Conservation (phyloP, 2,797 vertebrate species). For the Spheniscus humboldti region DNA sequence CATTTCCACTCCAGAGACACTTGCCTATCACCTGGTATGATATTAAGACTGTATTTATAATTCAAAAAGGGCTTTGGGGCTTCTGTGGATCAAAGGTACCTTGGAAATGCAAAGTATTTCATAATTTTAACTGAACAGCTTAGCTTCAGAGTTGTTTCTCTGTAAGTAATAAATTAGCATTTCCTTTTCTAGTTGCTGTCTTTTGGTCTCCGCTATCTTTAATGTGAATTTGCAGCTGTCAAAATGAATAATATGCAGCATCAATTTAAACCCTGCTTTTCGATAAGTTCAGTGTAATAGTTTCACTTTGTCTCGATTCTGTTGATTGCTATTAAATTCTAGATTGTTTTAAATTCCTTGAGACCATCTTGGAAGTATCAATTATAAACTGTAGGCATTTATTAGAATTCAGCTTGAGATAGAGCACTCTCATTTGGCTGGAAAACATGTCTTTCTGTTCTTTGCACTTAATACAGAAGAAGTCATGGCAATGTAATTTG, state of each 20-base stretch:
- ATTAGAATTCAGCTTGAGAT: slow-evolving; percentile 69
- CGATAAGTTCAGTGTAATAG: slow-evolving; percentile 70
- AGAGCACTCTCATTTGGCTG: slow-evolving; percentile 30
- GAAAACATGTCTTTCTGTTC: slow-evolving; percentile 21
- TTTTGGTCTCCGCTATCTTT: slow-evolving; percentile 73
- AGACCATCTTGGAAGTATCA: slow-evolving; percentile 70
- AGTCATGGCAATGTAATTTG: slow-evolving; percentile 25
- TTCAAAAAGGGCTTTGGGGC: background rate
- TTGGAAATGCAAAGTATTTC: slow-evolving; percentile 51
- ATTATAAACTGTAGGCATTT: slow-evolving; percentile 73
- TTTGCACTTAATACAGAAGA: slow-evolving; percentile 11
- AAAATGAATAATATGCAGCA: slow-evolving; percentile 78
- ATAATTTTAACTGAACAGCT: slow-evolving; percentile 64
- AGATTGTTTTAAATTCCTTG: slow-evolving; percentile 75
- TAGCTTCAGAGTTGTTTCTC: slow-evolving; percentile 68
- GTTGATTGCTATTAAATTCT: slow-evolving; percentile 78
- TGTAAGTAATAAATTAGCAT: slow-evolving; percentile 74
- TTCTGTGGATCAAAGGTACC: background rate
- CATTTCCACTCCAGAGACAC: background rate
- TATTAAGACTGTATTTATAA: background rate
- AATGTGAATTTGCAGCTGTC: slow-evolving; percentile 78
- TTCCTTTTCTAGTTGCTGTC: slow-evolving; percentile 64
- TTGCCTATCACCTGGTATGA: background rate
- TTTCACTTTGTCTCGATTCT: slow-evolving; percentile 76
- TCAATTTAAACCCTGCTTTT: slow-evolving; percentile 76